phyloP scores from a whole-genome alignment of 2,888 invertebrate species.

The Euzetes globulus region DNA sequence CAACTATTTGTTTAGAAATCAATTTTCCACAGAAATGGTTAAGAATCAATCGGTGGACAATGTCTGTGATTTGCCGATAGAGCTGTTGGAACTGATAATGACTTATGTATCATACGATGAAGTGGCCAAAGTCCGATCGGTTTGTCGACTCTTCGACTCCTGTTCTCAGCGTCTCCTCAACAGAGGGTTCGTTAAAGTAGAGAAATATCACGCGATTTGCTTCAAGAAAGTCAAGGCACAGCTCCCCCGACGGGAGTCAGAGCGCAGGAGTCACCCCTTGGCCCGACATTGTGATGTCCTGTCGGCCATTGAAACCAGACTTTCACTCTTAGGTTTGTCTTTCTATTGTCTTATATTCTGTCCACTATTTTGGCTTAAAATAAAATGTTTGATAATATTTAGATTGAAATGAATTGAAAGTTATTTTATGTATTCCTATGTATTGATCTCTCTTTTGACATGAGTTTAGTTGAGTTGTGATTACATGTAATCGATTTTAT shows the following conservation, averaged over 20 bases:
- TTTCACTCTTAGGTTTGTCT: slow-evolving; percentile 67
- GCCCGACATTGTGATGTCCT: slow-evolving; percentile 83
- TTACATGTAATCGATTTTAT: no score
- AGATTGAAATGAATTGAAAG: background rate
- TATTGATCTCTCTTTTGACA: no score
- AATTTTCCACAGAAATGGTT: background rate
- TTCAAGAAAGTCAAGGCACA: slow-evolving; percentile 70
- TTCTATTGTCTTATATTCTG: background rate
- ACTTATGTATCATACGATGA: slow-evolving; percentile 39
- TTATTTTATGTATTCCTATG: no score
- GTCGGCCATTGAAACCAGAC: slow-evolving; percentile 78
- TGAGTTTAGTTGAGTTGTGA: no score
- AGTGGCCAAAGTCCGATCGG: slow-evolving; percentile 36
- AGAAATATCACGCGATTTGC: slow-evolving; percentile 64
- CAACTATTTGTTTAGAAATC: background rate
- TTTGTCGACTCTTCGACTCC: slow-evolving; percentile 52
- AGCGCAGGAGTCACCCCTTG: slow-evolving; percentile 70
- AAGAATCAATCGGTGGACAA: background rate
- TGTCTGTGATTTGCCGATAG: slow-evolving; percentile 36
- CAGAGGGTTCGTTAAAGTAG: slow-evolving; percentile 70
- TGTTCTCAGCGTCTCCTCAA: slow-evolving; percentile 65
- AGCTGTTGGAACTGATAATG: slow-evolving; percentile 38
- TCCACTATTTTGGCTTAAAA: background rate
- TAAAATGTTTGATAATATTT: no score
- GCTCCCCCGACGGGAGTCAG: slow-evolving; percentile 79